Base-by-base conservation (phyloP, 2,888 invertebrate genomes). In the Amphipoea oculea region DNA sequence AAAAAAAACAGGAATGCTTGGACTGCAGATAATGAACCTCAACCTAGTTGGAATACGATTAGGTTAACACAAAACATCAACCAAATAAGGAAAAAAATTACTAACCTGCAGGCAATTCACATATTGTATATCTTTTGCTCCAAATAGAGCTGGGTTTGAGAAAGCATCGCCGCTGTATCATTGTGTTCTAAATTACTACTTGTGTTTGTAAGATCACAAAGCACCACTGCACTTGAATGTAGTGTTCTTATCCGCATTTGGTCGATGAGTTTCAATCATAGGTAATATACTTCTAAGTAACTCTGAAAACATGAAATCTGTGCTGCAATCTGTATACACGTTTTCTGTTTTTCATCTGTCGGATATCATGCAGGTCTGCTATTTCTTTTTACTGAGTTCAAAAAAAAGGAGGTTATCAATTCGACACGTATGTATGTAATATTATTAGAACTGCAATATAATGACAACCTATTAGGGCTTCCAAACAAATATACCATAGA, bases 81-180 rank as follows among this genome's bases (percentile, higher is more conserved):
- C n/a, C 70, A 42, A 5, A n/a, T n/a, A 14, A 40, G 20, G 29
- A 17, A 17, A 54, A 54, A 79, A 11, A 66, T 20, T 20, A 20
- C 29, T 4, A 1, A 29, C 80, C 72, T 29, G 40, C 14, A 11
- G 82, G 82, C 73, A 36, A 42, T 5, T 12, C n/a, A 67, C 36
- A 36, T 45, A 74, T 51, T 40, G 12, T 54, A 42, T 54, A n/a
- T 45, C 6, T 73, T 74, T 60, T 51, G 17, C 48, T 74, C 66
- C 66, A 74, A 57, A 67, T 67, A 20, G 57, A 29, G 57, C 51
- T 66, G 48, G 6, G 20, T 51, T 17, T 29, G 42, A 74, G n/a
- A 42, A n/a, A 70, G 42, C 12, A 51, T 60, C 23, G 42, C 75
- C 57, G 82, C 48, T 82, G 29, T 73, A 79, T 66, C 82, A 79